A percentile compares a stretch with the other conserved stretches of the same genome.
Evolutionary conservation across 1,140 invertebrate genomes (phyloP).

Genomic region (Thereuonema tuberculata): DNA sequence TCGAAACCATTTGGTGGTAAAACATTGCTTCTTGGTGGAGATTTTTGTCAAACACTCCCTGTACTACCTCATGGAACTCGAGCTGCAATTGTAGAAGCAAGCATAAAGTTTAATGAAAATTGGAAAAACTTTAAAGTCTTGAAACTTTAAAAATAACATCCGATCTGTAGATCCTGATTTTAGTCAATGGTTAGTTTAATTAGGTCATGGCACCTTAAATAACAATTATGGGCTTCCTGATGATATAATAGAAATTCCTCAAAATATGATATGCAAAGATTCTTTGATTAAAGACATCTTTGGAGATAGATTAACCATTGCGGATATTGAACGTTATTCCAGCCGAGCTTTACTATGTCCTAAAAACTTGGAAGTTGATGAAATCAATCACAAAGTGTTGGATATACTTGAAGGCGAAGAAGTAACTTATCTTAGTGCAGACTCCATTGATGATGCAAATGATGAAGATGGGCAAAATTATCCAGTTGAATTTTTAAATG

Average conservation of each 20-base stretch:
- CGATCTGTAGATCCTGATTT: slow-evolving; percentile 13
- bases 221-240: slow-evolving; percentile 6
- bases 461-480: too few species aligned
- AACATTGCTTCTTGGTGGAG: slow-evolving; percentile 22
- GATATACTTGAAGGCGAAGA: too few species aligned
- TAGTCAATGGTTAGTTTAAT: slow-evolving; percentile 15
- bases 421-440: too few species aligned
- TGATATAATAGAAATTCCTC: slow-evolving; percentile 15
- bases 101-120: slow-evolving; percentile 20
- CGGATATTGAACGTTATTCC: too few species aligned
- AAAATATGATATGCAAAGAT: slow-evolving; percentile 7
- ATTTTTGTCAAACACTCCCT: slow-evolving; percentile 24
- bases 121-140: slow-evolving; percentile 18
- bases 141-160: neutral
- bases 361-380: too few species aligned
- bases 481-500: too few species aligned
- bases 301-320: too few species aligned
- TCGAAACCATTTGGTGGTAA: slow-evolving; percentile 22
- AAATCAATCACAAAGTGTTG: too few species aligned
- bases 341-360: too few species aligned
- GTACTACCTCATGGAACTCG: slow-evolving; percentile 17
- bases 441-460: too few species aligned
- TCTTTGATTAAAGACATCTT: slow-evolving; percentile 11
- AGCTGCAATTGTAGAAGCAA: slow-evolving; percentile 18
- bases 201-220: slow-evolving; percentile 19